These are phyloP conservation scores for Spicauda simplicius DNA, from an alignment of 2,888 invertebrate genomes.

Conservation along the genomic window DNA sequence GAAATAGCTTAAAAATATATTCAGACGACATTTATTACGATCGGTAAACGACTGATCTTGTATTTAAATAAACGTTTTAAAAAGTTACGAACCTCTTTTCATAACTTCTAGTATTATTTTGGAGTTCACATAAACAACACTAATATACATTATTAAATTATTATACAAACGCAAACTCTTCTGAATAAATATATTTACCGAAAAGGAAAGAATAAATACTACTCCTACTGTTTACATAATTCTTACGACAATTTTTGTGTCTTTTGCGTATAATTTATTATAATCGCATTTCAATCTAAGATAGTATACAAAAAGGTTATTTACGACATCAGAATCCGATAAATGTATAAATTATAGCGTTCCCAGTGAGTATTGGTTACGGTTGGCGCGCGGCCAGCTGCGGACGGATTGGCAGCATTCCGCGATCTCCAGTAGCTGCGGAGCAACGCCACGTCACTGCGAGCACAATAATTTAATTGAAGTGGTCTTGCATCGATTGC, in stretches of 20 bases:
- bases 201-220: too few species aligned
- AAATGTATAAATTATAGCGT: slow-evolving; percentile 33
- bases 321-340: slow-evolving; percentile 29
- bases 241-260: not conserved
- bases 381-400: slow-evolving; percentile 18
- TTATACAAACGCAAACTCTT: too few species aligned
- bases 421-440: slow-evolving; percentile 10
- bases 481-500: slow-evolving; percentile 20
- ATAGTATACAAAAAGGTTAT: slow-evolving; percentile 29
- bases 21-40: too few species aligned
- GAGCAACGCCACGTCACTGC: slow-evolving; percentile 30
- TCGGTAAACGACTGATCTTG: too few species aligned
- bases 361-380: slow-evolving; percentile 31
- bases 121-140: too few species aligned
- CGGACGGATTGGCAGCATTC: slow-evolving; percentile 22
- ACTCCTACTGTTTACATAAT: not conserved
- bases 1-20: too few species aligned
- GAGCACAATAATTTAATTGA: slow-evolving; percentile 28
- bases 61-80: too few species aligned
- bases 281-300: slow-evolving; percentile 28
- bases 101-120: too few species aligned
- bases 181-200: too few species aligned
- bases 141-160: too few species aligned
- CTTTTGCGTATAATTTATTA: slow-evolving; percentile 21
- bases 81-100: too few species aligned